Evolutionary conservation across 2,888 invertebrate genomes (phyloP).

Genomic region (Malthinus flaveolus): DNA sequence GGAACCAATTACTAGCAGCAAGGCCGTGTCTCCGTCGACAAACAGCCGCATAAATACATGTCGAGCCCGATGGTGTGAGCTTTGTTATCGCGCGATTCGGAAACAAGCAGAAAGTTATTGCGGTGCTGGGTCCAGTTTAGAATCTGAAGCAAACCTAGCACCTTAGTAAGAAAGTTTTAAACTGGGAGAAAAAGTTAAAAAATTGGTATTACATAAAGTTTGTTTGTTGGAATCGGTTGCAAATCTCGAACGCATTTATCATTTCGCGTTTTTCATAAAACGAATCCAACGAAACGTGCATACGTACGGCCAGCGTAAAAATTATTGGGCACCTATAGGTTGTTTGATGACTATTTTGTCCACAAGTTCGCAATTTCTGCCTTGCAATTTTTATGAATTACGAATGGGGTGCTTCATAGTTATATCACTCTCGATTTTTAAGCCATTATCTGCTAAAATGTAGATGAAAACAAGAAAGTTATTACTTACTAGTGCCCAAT

Average conservation of each 20-base stretch:
- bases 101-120: slow-evolving; percentile 34
- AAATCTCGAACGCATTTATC: slow-evolving; percentile 40
- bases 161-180: slow-evolving; percentile 26
- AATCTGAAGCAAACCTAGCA: slow-evolving; percentile 10
- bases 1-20: slow-evolving; percentile 47
- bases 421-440: too few species aligned
- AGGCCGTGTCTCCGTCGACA: slow-evolving; percentile 41
- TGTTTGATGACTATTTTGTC: too few species aligned
- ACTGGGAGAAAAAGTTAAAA: slow-evolving; percentile 18
- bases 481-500: too few species aligned
- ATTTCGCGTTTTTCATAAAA: slow-evolving; percentile 38
- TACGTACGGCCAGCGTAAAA: slow-evolving; percentile 37
- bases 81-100: slow-evolving; percentile 39
- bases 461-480: too few species aligned
- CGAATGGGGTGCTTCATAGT: too few species aligned
- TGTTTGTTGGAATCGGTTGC: slow-evolving; percentile 29
- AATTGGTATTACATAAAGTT: slow-evolving; percentile 37
- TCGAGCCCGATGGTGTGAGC: slow-evolving; percentile 38
- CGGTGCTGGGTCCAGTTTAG: slow-evolving; percentile 26
- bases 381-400: too few species aligned
- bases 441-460: too few species aligned
- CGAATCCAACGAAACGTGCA: slow-evolving; percentile 39
- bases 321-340: too few species aligned
- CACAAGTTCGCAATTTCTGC: too few species aligned
- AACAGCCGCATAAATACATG: slow-evolving; percentile 48